Evolutionary conservation across 2,113 vertebrate species (phyloP), one percentile per base, ranked within the genome.

Genomic region (Synodontis membranacea): DNA sequence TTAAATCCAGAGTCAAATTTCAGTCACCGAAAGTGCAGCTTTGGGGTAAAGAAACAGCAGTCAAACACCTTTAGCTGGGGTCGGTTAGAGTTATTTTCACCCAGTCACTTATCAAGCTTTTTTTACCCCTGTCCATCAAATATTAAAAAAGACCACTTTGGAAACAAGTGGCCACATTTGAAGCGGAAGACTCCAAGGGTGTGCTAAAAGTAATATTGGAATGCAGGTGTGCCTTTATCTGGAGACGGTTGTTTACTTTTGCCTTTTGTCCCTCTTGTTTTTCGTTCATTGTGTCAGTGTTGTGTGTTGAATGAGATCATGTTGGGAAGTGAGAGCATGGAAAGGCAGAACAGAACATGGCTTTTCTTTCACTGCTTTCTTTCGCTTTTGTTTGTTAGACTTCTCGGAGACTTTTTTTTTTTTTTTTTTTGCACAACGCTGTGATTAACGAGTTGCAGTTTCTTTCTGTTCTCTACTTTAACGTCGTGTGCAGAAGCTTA

Each of bases 191-290:
- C 1, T 12, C 54, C 19, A 17, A 28, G 10, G 0, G 34, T 42
- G 21, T 28, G 0, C 31, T 5, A 34, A 80, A 78, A 80, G 6
- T 23, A 34, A 80, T 80, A 25, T 9, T 80, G 78, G 52, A 58
- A 56, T 80, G 34, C 54, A 80, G 54, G 78, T 56, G 78, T 58
- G 52, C 34, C 52, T 80, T 80, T 80, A 15, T 58, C 37, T 34
- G 6, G 5, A n/a, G 14, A 14, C 10, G 6, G 10, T 48, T 76
- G 39, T 76, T 84, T 44, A 50, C 48, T 74, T 74, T 52, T 56
- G 50, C 12, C 23, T 25, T 80, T 80, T 80, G 52, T 80, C 1
- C 52, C 34, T 78, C n/a, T 50, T 54, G 70, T 15, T 46, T 72
- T 56, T 48, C 17, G 15, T 44, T n/a, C 5, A 28, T 17, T 39